Conservation (phyloP, 2,113 vertebrate genomes). For the Tylochromis polylepis region DNA sequence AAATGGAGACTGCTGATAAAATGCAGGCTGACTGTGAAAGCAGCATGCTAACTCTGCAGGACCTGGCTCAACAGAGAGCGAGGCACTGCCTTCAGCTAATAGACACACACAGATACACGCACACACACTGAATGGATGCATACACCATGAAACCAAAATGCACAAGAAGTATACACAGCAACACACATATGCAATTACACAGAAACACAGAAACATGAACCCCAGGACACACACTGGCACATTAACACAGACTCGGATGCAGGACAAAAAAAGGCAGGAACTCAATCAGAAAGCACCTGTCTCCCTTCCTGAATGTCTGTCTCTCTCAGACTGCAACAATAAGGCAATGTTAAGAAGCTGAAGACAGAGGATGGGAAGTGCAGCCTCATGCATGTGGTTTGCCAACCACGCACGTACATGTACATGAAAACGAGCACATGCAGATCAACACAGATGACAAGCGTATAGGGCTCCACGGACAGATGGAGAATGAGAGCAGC, state of each 20-base stretch:
- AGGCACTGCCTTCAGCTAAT: not conserved
- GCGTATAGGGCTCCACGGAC: not conserved
- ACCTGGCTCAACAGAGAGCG: constrained; percentile 40
- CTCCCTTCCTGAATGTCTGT: not conserved
- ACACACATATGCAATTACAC: not conserved
- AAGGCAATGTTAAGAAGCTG: not conserved
- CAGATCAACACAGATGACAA: not conserved
- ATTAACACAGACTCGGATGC: not conserved
- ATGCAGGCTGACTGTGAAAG: constrained; percentile 51
- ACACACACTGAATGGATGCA: not conserved
- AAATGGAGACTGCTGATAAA: constrained; percentile 61
- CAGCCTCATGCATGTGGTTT: not conserved
- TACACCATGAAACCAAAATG: not conserved
- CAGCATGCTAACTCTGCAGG: constrained; percentile 47
- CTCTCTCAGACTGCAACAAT: not conserved
- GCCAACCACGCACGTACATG: not conserved
- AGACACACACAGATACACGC: not conserved
- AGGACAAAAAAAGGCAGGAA: not conserved
- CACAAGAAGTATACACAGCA: not conserved
- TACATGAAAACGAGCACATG: not conserved
- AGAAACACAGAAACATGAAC: not conserved
- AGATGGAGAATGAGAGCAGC: constrained; percentile 3
- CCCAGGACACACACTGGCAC: not conserved
- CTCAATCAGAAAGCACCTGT: not conserved
- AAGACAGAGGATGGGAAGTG: not conserved